Evolutionary conservation across 2,888 invertebrate genomes (phyloP), one percentile per base, ranked within the genome.

Genomic region (Zygaena filipendulae): DNA sequence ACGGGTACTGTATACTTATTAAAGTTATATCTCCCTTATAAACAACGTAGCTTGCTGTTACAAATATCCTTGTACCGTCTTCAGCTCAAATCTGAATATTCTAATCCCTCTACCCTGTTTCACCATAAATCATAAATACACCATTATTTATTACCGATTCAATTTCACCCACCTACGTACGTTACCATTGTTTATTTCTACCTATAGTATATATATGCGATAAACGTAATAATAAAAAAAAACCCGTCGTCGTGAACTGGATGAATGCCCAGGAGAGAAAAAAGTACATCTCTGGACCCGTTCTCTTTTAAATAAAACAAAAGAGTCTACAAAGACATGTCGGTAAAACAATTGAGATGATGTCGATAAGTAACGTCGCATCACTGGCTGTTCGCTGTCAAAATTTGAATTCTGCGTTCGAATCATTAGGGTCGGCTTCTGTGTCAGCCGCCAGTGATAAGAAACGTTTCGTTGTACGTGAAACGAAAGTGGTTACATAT

Each of bases 281-380:
- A 67, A 64, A 62, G 60, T 43, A 59, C 58, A 64, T 59, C 61
- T 60, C 59, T 48, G 52, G 59, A 58, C 61, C 58, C 57, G 54
- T 59, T 61, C 62, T 59, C 56, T 55, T 49, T 74, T 79, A 74
- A 77, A 77, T 75, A 75, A 77, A 75, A 75, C 74, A 77, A 75
- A 74, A 75, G 72, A 66, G 57, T 58, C 58, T 59, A 64, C 69
- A 66, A 64, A 72, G 75, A 75, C 70, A 71, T 60, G 69, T 66
- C 72, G 60, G 74, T 75, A 74, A 77, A 79, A 79, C 77, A 79
- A 79, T 79, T 64, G 74, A 68, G 41, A 52, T 19, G 30, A 19
- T 32, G 45, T 59, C 56, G 51, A 57, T 39, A 43, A 16, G 5
- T n/a, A 57, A 53, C 8, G 55, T 34, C 52, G 4, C 56, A 68